These are phyloP conservation scores for Avahi laniger DNA, from an alignment of 2,797 vertebrate species.

Conservation along the genomic window DNA sequence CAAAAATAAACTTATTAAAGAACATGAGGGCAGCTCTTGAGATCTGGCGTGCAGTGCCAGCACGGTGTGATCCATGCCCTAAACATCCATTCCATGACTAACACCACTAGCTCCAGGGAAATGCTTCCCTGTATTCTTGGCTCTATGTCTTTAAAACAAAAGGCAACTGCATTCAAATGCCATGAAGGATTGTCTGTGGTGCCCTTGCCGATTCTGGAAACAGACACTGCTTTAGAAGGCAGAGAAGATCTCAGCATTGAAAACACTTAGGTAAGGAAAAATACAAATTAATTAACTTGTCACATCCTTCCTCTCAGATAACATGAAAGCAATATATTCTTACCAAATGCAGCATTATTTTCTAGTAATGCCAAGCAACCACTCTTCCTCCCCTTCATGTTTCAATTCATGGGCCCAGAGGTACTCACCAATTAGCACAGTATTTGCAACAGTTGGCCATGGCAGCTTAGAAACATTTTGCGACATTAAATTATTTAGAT, in stretches of 20 bases:
- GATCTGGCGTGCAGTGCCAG: neutral
- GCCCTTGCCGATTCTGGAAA: neutral
- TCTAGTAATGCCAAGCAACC: neutral
- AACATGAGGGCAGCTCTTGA: neutral
- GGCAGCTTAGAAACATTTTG: neutral
- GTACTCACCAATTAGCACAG: neutral
- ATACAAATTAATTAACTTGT: conserved; percentile 56
- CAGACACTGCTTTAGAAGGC: neutral
- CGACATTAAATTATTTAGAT: neutral
- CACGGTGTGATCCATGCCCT: too few species aligned
- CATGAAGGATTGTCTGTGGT: neutral
- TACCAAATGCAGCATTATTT: conserved; percentile 46
- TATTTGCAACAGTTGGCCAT: neutral
- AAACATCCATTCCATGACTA: neutral
- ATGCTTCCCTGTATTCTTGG: neutral
- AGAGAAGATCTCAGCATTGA: conserved; percentile 14
- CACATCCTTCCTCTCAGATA: conserved; percentile 45
- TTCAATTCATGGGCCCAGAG: neutral
- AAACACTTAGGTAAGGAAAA: conserved; percentile 58
- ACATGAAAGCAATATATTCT: neutral
- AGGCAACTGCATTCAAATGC: neutral
- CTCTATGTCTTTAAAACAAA: neutral
- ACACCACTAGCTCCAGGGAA: neutral
- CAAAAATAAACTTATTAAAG: neutral
- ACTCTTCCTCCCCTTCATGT: neutral